Conservation (phyloP, 2,888 invertebrate genomes). For the Epinotia bilunana region DNA sequence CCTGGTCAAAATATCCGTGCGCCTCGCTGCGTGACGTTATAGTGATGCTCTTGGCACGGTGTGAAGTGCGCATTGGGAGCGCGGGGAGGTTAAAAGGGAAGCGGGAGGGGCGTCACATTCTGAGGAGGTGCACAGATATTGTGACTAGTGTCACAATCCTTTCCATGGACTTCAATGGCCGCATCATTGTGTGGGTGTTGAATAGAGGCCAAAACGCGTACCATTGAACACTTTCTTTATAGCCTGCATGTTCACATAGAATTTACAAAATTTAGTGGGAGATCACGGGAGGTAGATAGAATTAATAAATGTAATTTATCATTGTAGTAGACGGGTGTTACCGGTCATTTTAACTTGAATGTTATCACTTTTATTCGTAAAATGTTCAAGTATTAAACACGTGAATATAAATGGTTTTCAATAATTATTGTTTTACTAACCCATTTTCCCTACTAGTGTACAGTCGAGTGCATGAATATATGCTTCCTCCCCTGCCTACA, state of each 20-base stretch:
- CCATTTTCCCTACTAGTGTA: no score
- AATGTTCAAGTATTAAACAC: constrained; percentile 72
- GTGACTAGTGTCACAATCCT: no score
- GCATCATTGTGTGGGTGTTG: not conserved
- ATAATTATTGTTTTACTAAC: constrained; percentile 64
- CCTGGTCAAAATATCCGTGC: no score
- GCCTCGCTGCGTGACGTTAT: no score
- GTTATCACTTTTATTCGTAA: constrained; percentile 78
- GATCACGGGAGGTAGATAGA: constrained; percentile 57
- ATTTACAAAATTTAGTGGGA: constrained; percentile 36
- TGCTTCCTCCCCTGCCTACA: no score
- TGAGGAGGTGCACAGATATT: no score
- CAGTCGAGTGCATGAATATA: no score
- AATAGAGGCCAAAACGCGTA: constrained; percentile 5
- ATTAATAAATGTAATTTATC: constrained; percentile 65
- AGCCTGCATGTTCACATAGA: constrained; percentile 31
- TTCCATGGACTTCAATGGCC: no score
- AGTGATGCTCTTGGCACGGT: no score
- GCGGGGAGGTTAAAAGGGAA: no score
- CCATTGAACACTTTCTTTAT: constrained; percentile 15
- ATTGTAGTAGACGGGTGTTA: constrained; percentile 57
- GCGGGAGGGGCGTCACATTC: no score
- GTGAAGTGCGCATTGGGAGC: no score
- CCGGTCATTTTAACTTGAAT: constrained; percentile 72
- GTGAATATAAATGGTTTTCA: constrained; percentile 81